These are phyloP conservation scores for Crotalus horridus DNA, from an alignment of 2,113 vertebrate genomes.

Conservation along the genomic window DNA sequence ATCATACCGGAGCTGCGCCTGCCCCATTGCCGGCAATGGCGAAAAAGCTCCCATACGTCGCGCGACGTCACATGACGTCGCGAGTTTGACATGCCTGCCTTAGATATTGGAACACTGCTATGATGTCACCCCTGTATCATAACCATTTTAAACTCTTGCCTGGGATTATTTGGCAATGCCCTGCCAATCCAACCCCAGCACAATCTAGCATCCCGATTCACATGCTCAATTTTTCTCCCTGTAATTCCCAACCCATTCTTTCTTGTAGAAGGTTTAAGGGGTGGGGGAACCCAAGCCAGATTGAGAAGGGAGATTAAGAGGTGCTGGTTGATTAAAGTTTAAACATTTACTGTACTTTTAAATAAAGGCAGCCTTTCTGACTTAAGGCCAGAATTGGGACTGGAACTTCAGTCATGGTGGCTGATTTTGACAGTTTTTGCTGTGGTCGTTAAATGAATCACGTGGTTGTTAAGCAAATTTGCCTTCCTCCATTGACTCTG, in stretches of 20 bases:
- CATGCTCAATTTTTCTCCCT: not conserved
- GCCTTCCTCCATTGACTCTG: not conserved
- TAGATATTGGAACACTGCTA: no score
- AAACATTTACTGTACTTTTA: not conserved
- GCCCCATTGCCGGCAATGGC: no score
- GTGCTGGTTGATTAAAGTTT: constrained; percentile 1
- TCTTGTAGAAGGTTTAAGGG: not conserved
- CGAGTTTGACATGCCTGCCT: no score
- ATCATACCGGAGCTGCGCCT: no score
- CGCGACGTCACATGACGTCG: no score
- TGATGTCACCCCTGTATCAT: no score
- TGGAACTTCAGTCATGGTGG: not conserved
- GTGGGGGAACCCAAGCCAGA: not conserved
- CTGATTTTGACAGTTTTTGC: not conserved
- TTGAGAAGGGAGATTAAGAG: not conserved
- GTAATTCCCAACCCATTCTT: not conserved
- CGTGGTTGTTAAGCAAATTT: not conserved
- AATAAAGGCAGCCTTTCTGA: not conserved
- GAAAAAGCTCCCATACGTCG: no score
- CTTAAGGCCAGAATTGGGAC: not conserved
- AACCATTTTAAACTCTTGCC: not conserved
- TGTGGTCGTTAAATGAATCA: not conserved
- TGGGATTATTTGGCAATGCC: not conserved
- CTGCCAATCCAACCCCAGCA: not conserved
- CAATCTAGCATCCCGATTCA: not conserved